A percentile compares a stretch with the other conserved stretches of the same genome.
These are phyloP conservation scores for Rhinoderma darwinii DNA, from an alignment of 2,113 vertebrate species.

Conservation along the genomic window DNA sequence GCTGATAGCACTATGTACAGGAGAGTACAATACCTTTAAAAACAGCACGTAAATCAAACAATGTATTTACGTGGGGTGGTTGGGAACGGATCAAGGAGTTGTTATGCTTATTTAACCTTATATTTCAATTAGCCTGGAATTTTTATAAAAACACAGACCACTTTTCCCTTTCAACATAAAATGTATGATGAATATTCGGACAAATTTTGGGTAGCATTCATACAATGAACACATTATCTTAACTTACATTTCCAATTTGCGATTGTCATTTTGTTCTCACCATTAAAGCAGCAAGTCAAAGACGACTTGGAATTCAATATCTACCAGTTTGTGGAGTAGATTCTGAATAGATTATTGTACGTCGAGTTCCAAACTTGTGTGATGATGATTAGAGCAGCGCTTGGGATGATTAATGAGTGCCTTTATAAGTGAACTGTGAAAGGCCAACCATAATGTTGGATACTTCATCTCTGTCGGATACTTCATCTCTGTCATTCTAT, in stretches of 20 bases:
- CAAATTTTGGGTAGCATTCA: too few relatives aligned
- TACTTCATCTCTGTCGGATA: conserved; percentile 43
- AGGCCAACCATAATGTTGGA: conserved; percentile 43
- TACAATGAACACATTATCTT: neutral
- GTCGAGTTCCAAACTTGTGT: neutral
- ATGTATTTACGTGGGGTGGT: too few relatives aligned
- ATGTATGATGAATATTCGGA: neutral
- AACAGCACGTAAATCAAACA: too few relatives aligned
- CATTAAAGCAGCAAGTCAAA: neutral
- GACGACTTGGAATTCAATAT: neutral
- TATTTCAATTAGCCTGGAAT: neutral
- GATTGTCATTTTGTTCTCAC: neutral
- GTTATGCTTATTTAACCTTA: neutral
- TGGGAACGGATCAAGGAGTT: too few relatives aligned
- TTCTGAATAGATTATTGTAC: conserved; percentile 31
- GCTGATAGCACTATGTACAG: too few relatives aligned
- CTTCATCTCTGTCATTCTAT: conserved; percentile 41
- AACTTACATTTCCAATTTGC: neutral
- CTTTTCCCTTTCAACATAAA: neutral
- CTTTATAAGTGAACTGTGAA: conserved; percentile 42
- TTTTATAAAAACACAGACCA: neutral
- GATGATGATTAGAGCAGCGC: conserved; percentile 28
- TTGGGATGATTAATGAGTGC: conserved; percentile 48
- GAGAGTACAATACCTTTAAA: too few relatives aligned
- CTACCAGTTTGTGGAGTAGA: neutral